Evolutionary conservation across 2,797 vertebrate species (phyloP), one percentile per base, ranked within the genome.

Genomic region (Sphenodon punctatus): DNA sequence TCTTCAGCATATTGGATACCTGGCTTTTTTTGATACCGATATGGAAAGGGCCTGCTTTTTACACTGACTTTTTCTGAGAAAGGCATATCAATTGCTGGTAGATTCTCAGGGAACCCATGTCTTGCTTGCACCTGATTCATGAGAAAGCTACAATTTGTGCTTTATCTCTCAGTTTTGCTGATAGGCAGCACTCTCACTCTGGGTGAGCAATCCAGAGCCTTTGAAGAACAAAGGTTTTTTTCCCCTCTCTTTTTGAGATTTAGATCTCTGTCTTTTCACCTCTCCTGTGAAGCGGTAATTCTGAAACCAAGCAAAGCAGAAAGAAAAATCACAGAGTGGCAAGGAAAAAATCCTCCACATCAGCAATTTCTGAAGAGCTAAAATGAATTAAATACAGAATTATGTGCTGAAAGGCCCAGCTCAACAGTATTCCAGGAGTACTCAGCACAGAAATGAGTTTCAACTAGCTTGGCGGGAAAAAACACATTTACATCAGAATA

Each of bases 41-140:
- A 53, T 67, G 85, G 86, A 3, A 55, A 5, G 53, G 58, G 15
- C 58, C 64, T 20, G 36, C 48, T 15, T 53, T 75, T 79, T 49
- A 59, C 20, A 61, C 14, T 32, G 60, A 34, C 51, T 56, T 8
- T 75, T 82, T 64, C 65, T 51, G 89, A 74, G 27, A 71, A 16
- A 64, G 75, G 4, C 23, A 36, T 38, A 67, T 8, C 15, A 36
- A 75, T 71, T 4, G 1, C 13, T 46, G 65, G 58, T 19, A 1
- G 14, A 12, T 32, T 72, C 7, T 25, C 49, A 75, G 4, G 61
- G 63, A 23, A 61, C 46, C 56, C 72, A 61, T 16, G 4, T n/a
- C 25, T 61, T 41, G 11, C 10, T 27, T 30, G 5, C 32, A 63
- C 12, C 5, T 10, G 12, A 68, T 10, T 46, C 23, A 5, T 1